Evolutionary conservation across 2,113 vertebrate species (phyloP), one percentile per base, ranked within the genome.

Genomic region (Melanerpes aurifrons): DNA sequence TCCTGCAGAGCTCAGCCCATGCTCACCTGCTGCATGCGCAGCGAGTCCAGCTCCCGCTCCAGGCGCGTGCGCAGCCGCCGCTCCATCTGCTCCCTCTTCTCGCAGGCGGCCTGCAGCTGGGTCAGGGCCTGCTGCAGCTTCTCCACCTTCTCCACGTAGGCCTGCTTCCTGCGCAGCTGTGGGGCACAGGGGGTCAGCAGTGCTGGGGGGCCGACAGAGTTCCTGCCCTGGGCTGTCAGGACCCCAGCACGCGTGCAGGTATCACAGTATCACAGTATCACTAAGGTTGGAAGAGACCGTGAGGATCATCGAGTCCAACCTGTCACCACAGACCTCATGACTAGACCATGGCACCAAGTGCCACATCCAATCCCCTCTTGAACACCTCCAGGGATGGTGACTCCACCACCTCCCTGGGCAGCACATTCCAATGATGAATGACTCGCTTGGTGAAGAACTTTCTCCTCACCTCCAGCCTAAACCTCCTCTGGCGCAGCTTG

Each of bases 41-140:
- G 93, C 0, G 98, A 98, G 47, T 99, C 98, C 95, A 99, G 96
- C 95, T 98, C 98, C 68, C 98, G 94, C 95, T 99, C 98, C 94
- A 99, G 97, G 72, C 98, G 97, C 0, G 98, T 98, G 35, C 98
- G 98, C 82, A 98, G 96, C 26, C 98, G 97, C 66, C 97, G 97
- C 91, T 99, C 98, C 97, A 99, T 98, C 97, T 99, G 98, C 93
- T 99, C 98, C 32, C 98, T 93, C 96, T 98, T 98, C 95, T 98
- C 98, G 2, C 98, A 98, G 4, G 98, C 98, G 0, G 98, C 98
- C 97, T 98, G 98, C 72, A 98, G 98, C 95, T 98, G 98, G 1
- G 97, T 97, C 97, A 98, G 95, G 0, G 98, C 98, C 96, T 98
- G 98, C 95, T 98, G 98, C 88, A 98, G 96, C 95, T 98, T 98